Evolutionary conservation across 2,113 vertebrate species (phyloP), one percentile per base, ranked within the genome.

Genomic region (Pluvialis apricaria): DNA sequence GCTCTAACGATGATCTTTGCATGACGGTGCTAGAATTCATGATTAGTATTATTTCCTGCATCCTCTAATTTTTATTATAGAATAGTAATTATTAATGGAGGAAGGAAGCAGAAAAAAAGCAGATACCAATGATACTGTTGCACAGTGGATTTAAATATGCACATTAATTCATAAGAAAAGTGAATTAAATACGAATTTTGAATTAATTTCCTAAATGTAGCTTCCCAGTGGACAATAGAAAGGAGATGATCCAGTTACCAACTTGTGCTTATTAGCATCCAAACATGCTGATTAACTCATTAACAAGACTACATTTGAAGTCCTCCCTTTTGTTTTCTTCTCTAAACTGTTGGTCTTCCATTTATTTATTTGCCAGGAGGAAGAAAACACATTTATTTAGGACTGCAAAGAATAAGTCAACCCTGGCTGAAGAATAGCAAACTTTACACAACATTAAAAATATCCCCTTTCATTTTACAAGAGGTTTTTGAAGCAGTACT

Each of bases 241-340:
- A 95, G 91, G 84, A 96, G 82, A 72, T 77, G 85, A 97, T 95
- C 62, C 80, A 61, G 69, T 93, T 96, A 94, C 31, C 65, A 81
- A 90, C 81, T 81, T 90, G 65, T 66, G 45, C 79, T 97, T 77
- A 94, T 97, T 98, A 92, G 62, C 64, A 42, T 94, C 90, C 93
- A 92, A 76, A 88, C 85, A 82, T 89, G 86, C 70, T 89, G 90
- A 96, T 97, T 96, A 97, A 95, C 62, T 97, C 88, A 97, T 96
- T 97, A 96, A 90, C 34, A 82, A 95, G 57, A 86, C 57, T 92
- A 86, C 86, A 82, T 86, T 79, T 72, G 44, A 93, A 88, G 34
- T 84, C 65, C 1, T 60, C 76, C 73, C 81, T 78, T 94, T 95
- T 94, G 61, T 94, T 96, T 97, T 65, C 69, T 81, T 79, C 71